phyloP scores from a whole-genome alignment of 2,113 vertebrate genomes.

The Toxostoma redivivum region DNA sequence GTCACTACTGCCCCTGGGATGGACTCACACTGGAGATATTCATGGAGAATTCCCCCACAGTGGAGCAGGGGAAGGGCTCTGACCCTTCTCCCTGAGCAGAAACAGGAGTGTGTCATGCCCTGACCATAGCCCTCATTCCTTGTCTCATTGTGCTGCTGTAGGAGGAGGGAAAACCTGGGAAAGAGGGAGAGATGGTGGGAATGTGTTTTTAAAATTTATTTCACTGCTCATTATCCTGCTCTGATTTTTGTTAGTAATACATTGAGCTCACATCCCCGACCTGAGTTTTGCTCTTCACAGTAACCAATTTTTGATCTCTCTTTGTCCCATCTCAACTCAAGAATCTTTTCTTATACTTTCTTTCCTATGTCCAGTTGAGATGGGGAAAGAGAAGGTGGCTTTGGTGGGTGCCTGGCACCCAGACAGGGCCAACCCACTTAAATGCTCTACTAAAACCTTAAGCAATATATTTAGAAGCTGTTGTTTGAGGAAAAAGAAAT shows the following conservation, averaged over 20 bases:
- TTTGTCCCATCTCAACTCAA: no score
- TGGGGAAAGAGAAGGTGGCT: not conserved
- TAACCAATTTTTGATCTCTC: not conserved
- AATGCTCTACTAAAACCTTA: not conserved
- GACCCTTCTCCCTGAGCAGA: not conserved
- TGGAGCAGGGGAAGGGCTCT: not conserved
- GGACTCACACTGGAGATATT: no score
- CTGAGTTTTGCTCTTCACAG: not conserved
- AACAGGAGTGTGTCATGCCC: not conserved
- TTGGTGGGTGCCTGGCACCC: not conserved
- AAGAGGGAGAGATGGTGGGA: not conserved
- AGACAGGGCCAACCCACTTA: not conserved
- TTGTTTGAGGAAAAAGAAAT: not conserved
- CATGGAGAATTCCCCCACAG: rapidly evolving
- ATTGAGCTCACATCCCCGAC: not conserved
- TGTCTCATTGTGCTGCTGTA: rapidly evolving
- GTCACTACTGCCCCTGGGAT: no score
- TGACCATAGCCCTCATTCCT: no score
- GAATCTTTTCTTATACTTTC: not conserved
- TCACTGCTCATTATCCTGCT: not conserved
- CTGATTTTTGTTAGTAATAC: not conserved
- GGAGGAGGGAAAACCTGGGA: not conserved
- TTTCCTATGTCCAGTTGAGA: not conserved
- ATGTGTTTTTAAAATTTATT: not conserved
- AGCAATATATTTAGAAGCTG: not conserved